A percentile compares a stretch with the other conserved stretches of the same genome.
These are phyloP conservation scores for Anoncus sp. DNA, from an alignment of 2,888 invertebrate species.

Conservation along the genomic window DNA sequence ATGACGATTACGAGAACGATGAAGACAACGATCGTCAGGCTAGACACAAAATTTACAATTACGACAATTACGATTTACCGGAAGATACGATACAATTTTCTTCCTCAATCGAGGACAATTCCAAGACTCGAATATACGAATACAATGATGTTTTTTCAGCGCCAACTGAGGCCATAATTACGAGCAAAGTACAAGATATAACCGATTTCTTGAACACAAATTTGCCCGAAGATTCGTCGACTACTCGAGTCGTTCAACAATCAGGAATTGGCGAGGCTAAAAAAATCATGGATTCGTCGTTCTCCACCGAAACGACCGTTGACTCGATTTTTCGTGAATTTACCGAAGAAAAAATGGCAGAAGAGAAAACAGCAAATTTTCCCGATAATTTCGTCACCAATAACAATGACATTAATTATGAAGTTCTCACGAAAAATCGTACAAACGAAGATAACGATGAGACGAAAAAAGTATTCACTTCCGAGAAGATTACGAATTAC, in stretches of 20 bases:
- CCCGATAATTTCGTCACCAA: background rate
- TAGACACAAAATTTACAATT: slow-evolving; percentile 1
- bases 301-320: background rate
- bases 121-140: slow-evolving; percentile 4
- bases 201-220: background rate
- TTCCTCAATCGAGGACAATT: slow-evolving; percentile 6
- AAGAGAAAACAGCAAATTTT: background rate
- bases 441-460: background rate
- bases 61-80: slow-evolving; percentile 4
- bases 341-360: background rate
- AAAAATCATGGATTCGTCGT: slow-evolving; percentile 2
- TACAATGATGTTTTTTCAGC: slow-evolving; percentile 25
- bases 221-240: background rate
- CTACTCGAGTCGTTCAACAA: slow-evolving; percentile 6
- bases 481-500: background rate
- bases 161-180: slow-evolving; percentile 38
- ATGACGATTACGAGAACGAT: slow-evolving; percentile 11
- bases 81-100: slow-evolving; percentile 3
- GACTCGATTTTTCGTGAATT: background rate
- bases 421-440: slow-evolving; percentile 12
- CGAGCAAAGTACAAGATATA: background rate
- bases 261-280: slow-evolving; percentile 10
- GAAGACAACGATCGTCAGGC: slow-evolving; percentile 22
- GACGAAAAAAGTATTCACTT: background rate
- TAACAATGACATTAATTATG: slow-evolving; percentile 1